Percentiles rank a stretch among this genome's conserved stretches.
These are phyloP conservation scores for Hemitrygon akajei DNA, from an alignment of 2,797 vertebrate species.

Conservation along the genomic window DNA sequence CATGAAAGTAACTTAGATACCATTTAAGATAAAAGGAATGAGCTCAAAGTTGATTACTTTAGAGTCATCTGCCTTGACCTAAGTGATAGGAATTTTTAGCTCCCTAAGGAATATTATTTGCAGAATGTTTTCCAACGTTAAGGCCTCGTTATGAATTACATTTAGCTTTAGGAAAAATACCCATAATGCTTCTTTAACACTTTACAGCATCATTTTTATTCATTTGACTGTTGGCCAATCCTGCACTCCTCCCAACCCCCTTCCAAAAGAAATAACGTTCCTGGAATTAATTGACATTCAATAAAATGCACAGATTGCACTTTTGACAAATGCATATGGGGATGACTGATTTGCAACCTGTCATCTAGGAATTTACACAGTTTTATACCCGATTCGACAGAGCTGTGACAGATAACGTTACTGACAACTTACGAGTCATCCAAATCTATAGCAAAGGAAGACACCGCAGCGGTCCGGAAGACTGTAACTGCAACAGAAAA, in stretches of 20 bases:
- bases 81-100: background rate
- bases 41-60: background rate
- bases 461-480: slow-evolving; percentile 44
- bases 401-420: background rate
- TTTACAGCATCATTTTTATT: background rate
- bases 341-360: background rate
- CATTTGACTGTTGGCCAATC: background rate
- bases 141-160: background rate
- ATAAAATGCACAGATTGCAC: background rate
- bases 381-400: background rate
- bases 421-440: slow-evolving; percentile 64
- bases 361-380: background rate
- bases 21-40: background rate
- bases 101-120: background rate
- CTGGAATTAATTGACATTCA: background rate
- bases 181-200: background rate
- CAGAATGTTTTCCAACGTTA: background rate
- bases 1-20: background rate
- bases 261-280: too few relatives aligned
- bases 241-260: background rate
- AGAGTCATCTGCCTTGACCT: background rate
- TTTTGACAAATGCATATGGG: background rate
- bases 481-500: slow-evolving; percentile 36
- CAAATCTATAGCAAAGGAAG: slow-evolving; percentile 56
- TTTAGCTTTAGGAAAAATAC: background rate